Conservation (phyloP, 2,797 vertebrate genomes). For the Discoglossus pictus region DNA sequence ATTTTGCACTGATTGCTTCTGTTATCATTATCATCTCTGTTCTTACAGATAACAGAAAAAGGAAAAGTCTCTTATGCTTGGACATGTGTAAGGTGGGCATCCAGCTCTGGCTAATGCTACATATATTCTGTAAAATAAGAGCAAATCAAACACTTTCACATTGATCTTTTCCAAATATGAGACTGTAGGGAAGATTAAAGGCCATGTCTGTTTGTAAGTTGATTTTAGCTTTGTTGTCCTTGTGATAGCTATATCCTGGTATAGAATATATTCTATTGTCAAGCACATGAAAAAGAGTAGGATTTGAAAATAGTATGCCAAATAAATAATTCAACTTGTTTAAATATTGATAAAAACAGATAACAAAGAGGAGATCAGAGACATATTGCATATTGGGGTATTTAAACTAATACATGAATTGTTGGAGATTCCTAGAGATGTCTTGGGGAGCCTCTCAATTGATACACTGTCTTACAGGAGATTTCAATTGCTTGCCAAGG, state of each 20-base stretch:
- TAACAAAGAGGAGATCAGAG: no score
- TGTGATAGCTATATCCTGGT: neutral
- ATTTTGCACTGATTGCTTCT: neutral
- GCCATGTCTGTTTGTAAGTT: neutral
- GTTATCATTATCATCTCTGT: neutral
- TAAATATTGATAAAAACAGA: no score
- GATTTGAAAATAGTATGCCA: no score
- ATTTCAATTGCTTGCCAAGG: no score
- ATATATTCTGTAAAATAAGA: neutral
- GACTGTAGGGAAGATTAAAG: slow-evolving; percentile 23
- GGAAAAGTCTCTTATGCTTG: neutral
- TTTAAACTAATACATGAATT: no score
- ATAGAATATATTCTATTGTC: neutral
- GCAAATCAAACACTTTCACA: slow-evolving; percentile 10
- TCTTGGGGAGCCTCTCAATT: no score
- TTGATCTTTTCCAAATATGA: slow-evolving; percentile 1
- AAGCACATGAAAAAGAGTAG: neutral
- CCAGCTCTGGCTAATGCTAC: slow-evolving; percentile 4
- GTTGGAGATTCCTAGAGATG: no score
- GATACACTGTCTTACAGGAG: no score
- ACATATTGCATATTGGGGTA: no score
- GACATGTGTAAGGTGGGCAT: slow-evolving; percentile 1
- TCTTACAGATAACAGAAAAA: slow-evolving; percentile 9
- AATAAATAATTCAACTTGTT: no score
- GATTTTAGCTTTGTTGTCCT: neutral